Percentiles rank a stretch among this genome's conserved stretches.
Evolutionary conservation across 2,888 invertebrate genomes (phyloP).

Genomic region (Phyllotreta striolata): DNA sequence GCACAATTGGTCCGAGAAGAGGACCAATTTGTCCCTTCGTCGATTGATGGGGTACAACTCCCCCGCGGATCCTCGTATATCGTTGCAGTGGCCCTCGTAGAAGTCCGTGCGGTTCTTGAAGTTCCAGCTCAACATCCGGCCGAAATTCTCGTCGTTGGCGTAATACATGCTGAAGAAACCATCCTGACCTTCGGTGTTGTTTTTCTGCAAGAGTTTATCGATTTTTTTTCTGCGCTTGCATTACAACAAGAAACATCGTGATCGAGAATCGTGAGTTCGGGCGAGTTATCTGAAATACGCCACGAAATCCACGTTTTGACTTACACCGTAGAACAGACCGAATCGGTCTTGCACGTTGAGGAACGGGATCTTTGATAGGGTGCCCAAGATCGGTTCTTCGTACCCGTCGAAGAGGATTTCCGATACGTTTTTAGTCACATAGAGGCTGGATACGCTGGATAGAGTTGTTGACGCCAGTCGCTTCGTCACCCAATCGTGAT

Average conservation of each 20-base stretch:
- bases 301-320: conserved; percentile 28
- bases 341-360: conserved; percentile 76
- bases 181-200: conserved; percentile 74
- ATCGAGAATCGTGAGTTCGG: too few species aligned
- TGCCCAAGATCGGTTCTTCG: conserved; percentile 73
- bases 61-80: conserved; percentile 77
- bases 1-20: conserved; percentile 81
- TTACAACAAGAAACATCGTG: too few species aligned
- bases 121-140: conserved; percentile 78
- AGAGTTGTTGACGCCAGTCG: conserved; percentile 66
- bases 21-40: conserved; percentile 65
- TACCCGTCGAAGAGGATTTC: conserved; percentile 85
- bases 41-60: conserved; percentile 80
- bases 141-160: conserved; percentile 72
- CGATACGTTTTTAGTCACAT: conserved; percentile 70
- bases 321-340: conserved; percentile 82
- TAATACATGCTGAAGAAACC: conserved; percentile 79
- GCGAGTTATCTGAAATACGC: too few species aligned
- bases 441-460: conserved; percentile 56
- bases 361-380: conserved; percentile 68
- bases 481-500: conserved; percentile 66
- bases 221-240: too few species aligned
- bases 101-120: conserved; percentile 66
- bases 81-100: conserved; percentile 67
- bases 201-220: conserved; percentile 67